Evolutionary conservation across 1,140 invertebrate species (phyloP).

Genomic region (Trachymyrmex cornetzi): DNA sequence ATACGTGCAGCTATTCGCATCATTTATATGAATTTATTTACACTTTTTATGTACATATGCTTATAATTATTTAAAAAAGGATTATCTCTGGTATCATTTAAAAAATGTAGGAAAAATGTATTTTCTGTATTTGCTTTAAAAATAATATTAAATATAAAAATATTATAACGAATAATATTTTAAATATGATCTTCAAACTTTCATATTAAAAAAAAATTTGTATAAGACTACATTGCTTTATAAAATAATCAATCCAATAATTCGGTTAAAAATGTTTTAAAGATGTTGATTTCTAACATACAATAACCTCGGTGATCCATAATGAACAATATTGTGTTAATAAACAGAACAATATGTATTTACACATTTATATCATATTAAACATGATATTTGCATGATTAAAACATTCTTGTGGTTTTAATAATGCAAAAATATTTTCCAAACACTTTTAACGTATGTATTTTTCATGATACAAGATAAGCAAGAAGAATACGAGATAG

Average conservation of each 20-base stretch:
- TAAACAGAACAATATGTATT: neutral
- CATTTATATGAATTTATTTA: neutral
- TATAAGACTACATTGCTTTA: neutral
- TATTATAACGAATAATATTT: neutral
- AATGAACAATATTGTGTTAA: neutral
- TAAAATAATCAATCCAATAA: neutral
- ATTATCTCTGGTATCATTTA: neutral
- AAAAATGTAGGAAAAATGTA: neutral
- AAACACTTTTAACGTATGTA: neutral
- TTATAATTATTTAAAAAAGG: neutral
- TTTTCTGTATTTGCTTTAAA: neutral
- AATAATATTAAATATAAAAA: neutral
- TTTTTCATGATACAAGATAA: neutral
- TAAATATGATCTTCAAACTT: neutral
- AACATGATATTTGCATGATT: neutral
- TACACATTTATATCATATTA: neutral
- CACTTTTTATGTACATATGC: neutral
- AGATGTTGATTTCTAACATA: neutral
- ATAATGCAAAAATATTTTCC: conserved; percentile 19
- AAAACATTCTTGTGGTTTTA: neutral
- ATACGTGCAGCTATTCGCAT: neutral
- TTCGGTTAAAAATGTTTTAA: neutral
- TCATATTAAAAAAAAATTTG: neutral
- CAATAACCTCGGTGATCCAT: neutral
- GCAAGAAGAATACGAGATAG: neutral